A percentile compares a stretch with the other conserved stretches of the same genome.
Evolutionary conservation across 2,888 invertebrate species (phyloP).

Genomic region (Eilema caniola): DNA sequence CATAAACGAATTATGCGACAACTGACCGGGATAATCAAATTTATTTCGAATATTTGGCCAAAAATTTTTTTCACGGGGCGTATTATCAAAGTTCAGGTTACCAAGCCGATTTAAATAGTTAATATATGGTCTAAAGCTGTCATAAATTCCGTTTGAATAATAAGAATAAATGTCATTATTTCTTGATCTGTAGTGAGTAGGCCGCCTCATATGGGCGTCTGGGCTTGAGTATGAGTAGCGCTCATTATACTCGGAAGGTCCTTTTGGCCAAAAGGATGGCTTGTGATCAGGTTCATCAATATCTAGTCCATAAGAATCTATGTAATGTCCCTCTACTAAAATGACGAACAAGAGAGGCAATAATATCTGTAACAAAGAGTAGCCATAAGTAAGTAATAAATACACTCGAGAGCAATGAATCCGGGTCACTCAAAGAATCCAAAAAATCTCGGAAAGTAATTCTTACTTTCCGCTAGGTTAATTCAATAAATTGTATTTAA

Average conservation of each 20-base stretch:
- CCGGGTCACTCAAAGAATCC: too few species aligned
- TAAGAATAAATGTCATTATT: not conserved
- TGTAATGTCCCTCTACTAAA: conserved; percentile 6
- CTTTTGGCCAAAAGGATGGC: not conserved
- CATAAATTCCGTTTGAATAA: not conserved
- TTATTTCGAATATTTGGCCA: not conserved
- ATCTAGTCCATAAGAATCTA: not conserved
- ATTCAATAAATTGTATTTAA: too few species aligned
- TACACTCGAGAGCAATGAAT: too few species aligned
- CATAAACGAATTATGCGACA: not conserved
- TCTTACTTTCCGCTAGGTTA: too few species aligned
- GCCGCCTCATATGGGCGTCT: not conserved
- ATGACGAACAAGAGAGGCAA: not conserved
- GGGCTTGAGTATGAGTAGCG: not conserved
- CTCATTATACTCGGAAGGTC: not conserved
- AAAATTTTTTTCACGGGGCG: not conserved
- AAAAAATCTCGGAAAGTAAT: too few species aligned
- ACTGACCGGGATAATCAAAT: not conserved
- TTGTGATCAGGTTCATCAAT: conserved; percentile 3
- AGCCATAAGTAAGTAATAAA: too few species aligned
- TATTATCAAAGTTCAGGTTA: not conserved
- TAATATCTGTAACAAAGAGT: conserved; percentile 7
- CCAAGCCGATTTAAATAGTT: not conserved
- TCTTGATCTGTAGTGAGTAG: not conserved
- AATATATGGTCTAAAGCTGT: not conserved